Conservation (phyloP, 2,113 vertebrate species). For the Corvus moneduloides region DNA sequence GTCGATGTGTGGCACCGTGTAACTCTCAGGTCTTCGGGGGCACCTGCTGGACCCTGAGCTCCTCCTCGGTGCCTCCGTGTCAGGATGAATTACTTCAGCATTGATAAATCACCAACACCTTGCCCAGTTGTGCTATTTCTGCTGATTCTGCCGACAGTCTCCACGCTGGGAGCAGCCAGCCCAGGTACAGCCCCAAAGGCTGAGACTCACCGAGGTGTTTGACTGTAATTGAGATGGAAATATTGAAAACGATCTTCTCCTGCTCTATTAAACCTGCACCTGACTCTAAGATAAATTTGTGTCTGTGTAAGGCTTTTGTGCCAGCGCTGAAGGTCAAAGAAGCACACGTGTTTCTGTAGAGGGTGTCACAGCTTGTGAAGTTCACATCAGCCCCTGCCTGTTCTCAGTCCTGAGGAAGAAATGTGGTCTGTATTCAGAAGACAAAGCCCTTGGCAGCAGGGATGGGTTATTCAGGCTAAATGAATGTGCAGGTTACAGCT, state of each 20-base stretch:
- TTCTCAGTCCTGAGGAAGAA: neutral
- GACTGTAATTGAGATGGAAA: constrained; percentile 56
- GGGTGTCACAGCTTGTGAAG: constrained; percentile 2
- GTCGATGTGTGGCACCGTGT: neutral
- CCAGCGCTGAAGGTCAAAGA: neutral
- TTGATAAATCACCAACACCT: constrained; percentile 41
- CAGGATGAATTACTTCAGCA: constrained; percentile 39
- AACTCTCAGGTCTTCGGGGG: constrained; percentile 18
- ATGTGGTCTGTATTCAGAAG: neutral
- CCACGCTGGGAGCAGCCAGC: neutral
- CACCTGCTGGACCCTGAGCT: constrained; percentile 23
- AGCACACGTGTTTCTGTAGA: neutral
- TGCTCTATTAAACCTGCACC: neutral
- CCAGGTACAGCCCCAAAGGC: constrained; percentile 32
- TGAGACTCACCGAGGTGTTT: constrained; percentile 4
- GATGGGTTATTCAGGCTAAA: neutral
- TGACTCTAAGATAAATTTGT: constrained; percentile 19
- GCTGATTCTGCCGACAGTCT: constrained; percentile 31
- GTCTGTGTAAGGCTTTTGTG: neutral
- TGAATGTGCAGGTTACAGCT: neutral
- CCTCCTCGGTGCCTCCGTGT: neutral
- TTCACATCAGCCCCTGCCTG: neutral
- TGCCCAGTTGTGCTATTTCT: constrained; percentile 40
- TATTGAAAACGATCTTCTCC: constrained; percentile 5
- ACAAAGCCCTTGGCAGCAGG: neutral